These are phyloP conservation scores for Drosophila kohkoa DNA, from an alignment of 1,140 invertebrate genomes.

Conservation along the genomic window DNA sequence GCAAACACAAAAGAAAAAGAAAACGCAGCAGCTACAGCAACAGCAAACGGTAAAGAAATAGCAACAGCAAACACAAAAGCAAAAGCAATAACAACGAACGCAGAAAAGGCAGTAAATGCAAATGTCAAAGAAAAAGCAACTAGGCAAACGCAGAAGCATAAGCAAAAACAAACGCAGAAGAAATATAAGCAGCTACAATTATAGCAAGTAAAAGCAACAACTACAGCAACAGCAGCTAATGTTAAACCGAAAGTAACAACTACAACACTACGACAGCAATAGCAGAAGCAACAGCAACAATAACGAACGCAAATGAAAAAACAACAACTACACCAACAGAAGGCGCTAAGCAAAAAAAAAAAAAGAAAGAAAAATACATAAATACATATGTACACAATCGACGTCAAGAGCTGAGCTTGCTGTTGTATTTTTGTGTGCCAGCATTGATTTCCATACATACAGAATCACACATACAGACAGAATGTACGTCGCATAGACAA, in stretches of 20 bases:
- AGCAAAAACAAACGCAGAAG: not conserved
- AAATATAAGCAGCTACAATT: not conserved
- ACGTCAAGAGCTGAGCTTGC: constrained; percentile 1
- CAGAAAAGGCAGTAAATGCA: no score
- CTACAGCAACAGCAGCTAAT: not conserved
- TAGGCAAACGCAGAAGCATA: no score
- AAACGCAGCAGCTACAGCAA: no score
- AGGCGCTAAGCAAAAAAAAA: not conserved
- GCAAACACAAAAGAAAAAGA: no score
- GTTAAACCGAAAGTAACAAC: no score
- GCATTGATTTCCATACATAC: constrained; percentile 21
- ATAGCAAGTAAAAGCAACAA: not conserved
- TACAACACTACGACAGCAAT: no score
- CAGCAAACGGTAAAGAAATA: no score
- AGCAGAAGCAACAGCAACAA: not conserved
- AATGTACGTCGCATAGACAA: not conserved
- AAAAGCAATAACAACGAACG: no score
- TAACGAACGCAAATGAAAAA: no score
- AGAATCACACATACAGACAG: not conserved
- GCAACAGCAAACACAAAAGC: no score
- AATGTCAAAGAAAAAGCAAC: no score
- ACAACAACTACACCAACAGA: no score
- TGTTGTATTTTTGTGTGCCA: not conserved
- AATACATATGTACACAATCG: not conserved
- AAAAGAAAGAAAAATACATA: constrained; percentile 4